Conservation (phyloP, 2,113 vertebrate species). For the Phalacrocorax pelagicus region DNA sequence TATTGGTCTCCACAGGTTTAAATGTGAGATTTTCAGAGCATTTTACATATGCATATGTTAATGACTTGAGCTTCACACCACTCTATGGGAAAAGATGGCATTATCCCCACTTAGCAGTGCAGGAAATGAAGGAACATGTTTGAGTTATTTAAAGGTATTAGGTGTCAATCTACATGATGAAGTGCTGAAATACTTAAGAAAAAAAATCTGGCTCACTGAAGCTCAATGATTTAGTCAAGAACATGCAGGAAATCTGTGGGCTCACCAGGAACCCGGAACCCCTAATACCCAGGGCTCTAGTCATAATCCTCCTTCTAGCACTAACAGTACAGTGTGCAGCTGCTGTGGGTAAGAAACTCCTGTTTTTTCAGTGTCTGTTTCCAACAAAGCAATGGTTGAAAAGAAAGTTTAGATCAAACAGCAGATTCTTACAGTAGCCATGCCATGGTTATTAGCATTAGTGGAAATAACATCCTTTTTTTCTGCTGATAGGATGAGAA, state of each 20-base stretch:
- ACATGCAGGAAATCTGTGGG: neutral
- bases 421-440: neutral
- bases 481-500: neutral
- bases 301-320: neutral
- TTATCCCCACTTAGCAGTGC: neutral
- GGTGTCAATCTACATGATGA: neutral
- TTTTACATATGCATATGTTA: neutral
- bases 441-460: neutral
- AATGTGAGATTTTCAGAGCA: neutral
- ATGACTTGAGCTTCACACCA: neutral
- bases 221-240: neutral
- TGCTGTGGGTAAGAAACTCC: neutral
- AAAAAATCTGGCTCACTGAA: neutral
- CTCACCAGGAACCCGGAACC: accelerated
- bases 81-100: neutral
- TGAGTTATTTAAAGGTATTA: neutral
- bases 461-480: neutral
- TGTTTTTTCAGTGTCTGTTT: neutral
- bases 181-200: neutral
- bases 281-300: neutral
- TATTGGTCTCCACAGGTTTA: neutral
- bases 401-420: neutral
- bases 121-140: neutral
- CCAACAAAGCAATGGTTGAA: neutral
- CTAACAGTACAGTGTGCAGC: neutral